A percentile compares a stretch with the other conserved stretches of the same genome.
Evolutionary conservation across 2,888 invertebrate genomes (phyloP).

Genomic region (Orgyia antiqua): DNA sequence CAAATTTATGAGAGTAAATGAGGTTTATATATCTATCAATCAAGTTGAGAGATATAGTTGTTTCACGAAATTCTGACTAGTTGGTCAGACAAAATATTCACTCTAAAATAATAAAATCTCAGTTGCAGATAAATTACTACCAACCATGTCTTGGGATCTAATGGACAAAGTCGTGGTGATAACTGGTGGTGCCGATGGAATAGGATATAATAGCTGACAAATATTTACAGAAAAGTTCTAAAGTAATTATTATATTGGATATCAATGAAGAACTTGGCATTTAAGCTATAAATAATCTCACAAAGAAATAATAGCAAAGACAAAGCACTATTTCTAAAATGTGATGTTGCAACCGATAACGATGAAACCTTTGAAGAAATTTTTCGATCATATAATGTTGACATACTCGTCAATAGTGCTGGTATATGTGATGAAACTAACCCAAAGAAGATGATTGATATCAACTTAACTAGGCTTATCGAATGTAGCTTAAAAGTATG

Average conservation of each 20-base stretch:
- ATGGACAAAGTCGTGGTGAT: slow-evolving; percentile 38
- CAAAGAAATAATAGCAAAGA: slow-evolving; percentile 10
- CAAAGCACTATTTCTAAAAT: slow-evolving; percentile 22
- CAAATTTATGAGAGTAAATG: no score
- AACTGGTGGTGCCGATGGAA: slow-evolving; percentile 75
- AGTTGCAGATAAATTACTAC: no score
- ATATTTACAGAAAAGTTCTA: slow-evolving; percentile 53
- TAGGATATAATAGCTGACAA: slow-evolving; percentile 65
- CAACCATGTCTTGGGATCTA: slow-evolving; percentile 17
- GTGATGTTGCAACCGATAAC: slow-evolving; percentile 27
- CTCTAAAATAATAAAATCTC: no score
- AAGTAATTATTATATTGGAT: slow-evolving; percentile 20
- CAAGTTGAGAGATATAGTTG: no score
- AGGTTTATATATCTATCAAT: no score
- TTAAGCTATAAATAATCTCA: slow-evolving; percentile 7
- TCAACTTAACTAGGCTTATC: slow-evolving; percentile 40
- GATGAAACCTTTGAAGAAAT: slow-evolving; percentile 10
- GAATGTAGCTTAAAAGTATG: slow-evolving; percentile 65
- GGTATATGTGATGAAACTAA: slow-evolving; percentile 38
- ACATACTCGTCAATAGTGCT: slow-evolving; percentile 58
- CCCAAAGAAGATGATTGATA: slow-evolving; percentile 26
- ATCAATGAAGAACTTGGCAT: slow-evolving; percentile 10
- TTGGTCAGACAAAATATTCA: no score
- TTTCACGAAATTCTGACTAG: no score
- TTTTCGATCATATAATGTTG: slow-evolving; percentile 26